phyloP scores from a whole-genome alignment of 2,888 invertebrate genomes.

The Hydraecia micacea region DNA sequence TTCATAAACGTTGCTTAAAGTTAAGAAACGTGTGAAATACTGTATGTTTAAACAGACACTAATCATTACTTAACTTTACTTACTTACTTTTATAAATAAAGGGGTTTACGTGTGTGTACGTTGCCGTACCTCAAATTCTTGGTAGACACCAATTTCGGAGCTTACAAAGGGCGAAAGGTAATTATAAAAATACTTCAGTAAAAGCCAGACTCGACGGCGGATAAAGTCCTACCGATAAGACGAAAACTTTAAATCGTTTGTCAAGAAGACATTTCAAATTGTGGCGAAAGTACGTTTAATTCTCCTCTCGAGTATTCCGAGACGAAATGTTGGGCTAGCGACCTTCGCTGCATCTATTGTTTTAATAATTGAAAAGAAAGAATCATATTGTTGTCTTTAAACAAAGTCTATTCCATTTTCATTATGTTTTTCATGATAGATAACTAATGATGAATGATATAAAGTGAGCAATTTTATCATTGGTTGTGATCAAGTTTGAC shows the following conservation, averaged over 20 bases:
- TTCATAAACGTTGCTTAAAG: neutral
- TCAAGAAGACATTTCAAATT: slow-evolving; percentile 69
- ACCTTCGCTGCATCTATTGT: slow-evolving; percentile 33
- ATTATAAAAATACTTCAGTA: slow-evolving; percentile 72
- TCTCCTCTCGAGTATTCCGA: slow-evolving; percentile 54
- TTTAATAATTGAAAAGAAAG: slow-evolving; percentile 8
- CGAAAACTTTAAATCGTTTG: slow-evolving; percentile 72
- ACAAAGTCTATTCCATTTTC: neutral
- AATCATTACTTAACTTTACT: neutral
- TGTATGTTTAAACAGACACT: neutral
- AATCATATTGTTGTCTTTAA: neutral
- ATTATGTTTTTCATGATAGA: neutral
- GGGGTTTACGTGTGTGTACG: slow-evolving; percentile 20
- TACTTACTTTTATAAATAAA: neutral
- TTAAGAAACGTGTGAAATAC: neutral
- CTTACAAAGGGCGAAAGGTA: slow-evolving; percentile 63
- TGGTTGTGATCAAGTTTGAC: no score
- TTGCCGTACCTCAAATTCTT: slow-evolving; percentile 34
- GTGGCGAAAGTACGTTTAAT: slow-evolving; percentile 67
- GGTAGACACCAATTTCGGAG: slow-evolving; percentile 46
- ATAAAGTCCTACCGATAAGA: slow-evolving; percentile 70
- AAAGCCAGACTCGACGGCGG: slow-evolving; percentile 46
- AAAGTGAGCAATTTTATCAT: neutral
- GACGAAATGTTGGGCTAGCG: slow-evolving; percentile 30
- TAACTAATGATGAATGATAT: neutral